Evolutionary conservation across 2,113 vertebrate species (phyloP).

Genomic region (Montifringilla adamsi): DNA sequence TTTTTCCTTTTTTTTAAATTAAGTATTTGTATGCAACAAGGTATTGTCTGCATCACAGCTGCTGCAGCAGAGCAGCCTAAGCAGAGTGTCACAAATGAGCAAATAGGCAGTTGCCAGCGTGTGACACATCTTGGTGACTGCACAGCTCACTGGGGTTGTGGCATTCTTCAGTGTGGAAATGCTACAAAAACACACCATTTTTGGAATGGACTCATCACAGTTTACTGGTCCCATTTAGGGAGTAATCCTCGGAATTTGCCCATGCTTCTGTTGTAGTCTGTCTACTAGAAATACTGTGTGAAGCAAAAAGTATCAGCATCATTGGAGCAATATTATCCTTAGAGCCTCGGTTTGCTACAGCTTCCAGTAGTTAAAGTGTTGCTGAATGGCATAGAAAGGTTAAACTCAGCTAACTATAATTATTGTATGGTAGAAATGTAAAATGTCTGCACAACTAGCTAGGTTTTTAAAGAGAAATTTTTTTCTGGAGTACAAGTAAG

Average conservation of each 20-base stretch:
- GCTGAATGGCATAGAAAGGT: slow-evolving; percentile 31
- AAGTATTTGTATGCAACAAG: neutral
- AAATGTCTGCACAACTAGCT: slow-evolving; percentile 44
- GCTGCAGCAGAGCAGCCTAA: neutral
- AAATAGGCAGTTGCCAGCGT: neutral
- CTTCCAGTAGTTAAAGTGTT: slow-evolving; percentile 14
- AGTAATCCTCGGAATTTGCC: slow-evolving; percentile 23
- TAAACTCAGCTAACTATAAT: slow-evolving; percentile 32
- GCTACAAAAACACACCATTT: slow-evolving; percentile 1
- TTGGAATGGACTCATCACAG: neutral
- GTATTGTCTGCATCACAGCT: neutral
- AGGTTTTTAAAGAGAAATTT: slow-evolving; percentile 20
- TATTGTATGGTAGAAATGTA: slow-evolving; percentile 55
- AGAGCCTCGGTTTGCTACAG: slow-evolving; percentile 31
- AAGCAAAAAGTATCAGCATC: slow-evolving; percentile 59
- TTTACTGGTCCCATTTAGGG: slow-evolving; percentile 36
- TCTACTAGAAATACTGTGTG: slow-evolving; percentile 55
- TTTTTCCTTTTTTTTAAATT: accelerated
- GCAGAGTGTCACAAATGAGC: neutral
- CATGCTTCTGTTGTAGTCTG: slow-evolving; percentile 59
- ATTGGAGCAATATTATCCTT: slow-evolving; percentile 56
- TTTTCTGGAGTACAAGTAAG: neutral
- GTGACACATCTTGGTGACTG: slow-evolving; percentile 5
- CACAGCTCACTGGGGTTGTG: neutral
- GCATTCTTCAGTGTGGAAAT: neutral